Evolutionary conservation across 2,888 invertebrate species (phyloP), one percentile per base, ranked within the genome.

Genomic region (Tribolium freemani): DNA sequence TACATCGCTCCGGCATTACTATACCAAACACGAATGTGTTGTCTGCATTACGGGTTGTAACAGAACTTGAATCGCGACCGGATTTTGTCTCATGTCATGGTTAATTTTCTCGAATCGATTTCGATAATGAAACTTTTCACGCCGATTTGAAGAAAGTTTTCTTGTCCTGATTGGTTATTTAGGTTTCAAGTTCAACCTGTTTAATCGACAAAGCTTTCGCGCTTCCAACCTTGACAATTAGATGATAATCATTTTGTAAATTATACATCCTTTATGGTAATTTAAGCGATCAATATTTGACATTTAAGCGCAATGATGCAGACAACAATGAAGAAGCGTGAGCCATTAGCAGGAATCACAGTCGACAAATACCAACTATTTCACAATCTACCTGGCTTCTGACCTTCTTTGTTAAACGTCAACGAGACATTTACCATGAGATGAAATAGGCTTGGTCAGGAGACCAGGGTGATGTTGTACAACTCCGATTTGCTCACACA

Each of bases 311-410:
- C 31, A 50, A 21, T 20, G 9, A 50, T 38, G 64, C 53, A 63
- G 50, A 63, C 50, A 63, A 61, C 30, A 61, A 61, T 53, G 64
- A 38, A 53, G 53, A 60, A 44, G 53, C 51, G 63, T 63, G 50
- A 57, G 44, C 13, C 30, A 30, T 57, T 57, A 38, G 50, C 10
- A 48, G 8, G 63, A 51, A 16, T 64, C 51, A 38, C 53, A 26
- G 26, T 45, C 57, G 38, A 68, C 56, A 70, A 70, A 70, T 70
- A 63, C 58, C 70, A 70, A 46, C 44, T 61, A 45, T 70, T 70
- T 70, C 56, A 11, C 70, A 70, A 70, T 50, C 30, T 20, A 31
- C 26, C 54, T 44, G 45, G 20, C 69, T 60, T 69, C n/a, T 70
- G 63, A 70, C 70, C 70, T 70, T 63, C 63, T 63, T 63, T 48